Conservation (phyloP, 1,140 invertebrate genomes). For the Drosophila nebulosa region DNA sequence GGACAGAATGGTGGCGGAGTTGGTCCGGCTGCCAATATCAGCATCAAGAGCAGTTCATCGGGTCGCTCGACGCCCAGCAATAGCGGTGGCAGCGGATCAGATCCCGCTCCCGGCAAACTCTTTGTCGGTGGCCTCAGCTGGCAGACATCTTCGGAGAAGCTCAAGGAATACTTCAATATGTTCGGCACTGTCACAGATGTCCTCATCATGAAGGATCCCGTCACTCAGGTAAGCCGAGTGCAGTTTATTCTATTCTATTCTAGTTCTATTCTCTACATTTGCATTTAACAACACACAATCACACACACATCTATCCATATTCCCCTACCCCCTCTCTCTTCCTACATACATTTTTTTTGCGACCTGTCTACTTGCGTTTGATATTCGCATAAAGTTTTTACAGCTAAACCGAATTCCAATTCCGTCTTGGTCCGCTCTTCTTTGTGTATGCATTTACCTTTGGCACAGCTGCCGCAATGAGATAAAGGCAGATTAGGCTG, state of each 20-base stretch:
- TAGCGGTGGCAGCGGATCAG: conserved; percentile 79
- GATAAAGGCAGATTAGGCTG: conserved; percentile 1
- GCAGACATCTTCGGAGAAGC: conserved; percentile 94
- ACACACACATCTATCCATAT: not conserved
- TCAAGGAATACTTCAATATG: conserved; percentile 94
- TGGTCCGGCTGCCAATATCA: conserved; percentile 33
- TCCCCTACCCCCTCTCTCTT: conserved; percentile 9
- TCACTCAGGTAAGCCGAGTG: conserved; percentile 89
- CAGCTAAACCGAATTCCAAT: conserved; percentile 44
- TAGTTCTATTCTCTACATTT: conserved; percentile 2
- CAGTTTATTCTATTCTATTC: conserved; percentile 21
- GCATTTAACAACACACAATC: not conserved
- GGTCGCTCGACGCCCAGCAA: conserved; percentile 88
- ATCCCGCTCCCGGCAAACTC: conserved; percentile 92
- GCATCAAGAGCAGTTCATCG: conserved; percentile 83
- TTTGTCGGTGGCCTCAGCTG: conserved; percentile 95
- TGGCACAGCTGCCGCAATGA: conserved; percentile 40
- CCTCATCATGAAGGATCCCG: conserved; percentile 96
- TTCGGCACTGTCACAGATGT: conserved; percentile 95
- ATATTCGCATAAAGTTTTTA: conserved; percentile 29
- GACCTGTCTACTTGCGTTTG: conserved; percentile 16
- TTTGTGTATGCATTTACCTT: conserved; percentile 37
- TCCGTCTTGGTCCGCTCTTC: conserved; percentile 10
- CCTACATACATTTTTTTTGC: conserved; percentile 1
- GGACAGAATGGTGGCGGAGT: conserved; percentile 40